A percentile compares a stretch with the other conserved stretches of the same genome.
phyloP scores from a whole-genome alignment of 2,888 invertebrate species.

The Exephanes ischioxanthus region DNA sequence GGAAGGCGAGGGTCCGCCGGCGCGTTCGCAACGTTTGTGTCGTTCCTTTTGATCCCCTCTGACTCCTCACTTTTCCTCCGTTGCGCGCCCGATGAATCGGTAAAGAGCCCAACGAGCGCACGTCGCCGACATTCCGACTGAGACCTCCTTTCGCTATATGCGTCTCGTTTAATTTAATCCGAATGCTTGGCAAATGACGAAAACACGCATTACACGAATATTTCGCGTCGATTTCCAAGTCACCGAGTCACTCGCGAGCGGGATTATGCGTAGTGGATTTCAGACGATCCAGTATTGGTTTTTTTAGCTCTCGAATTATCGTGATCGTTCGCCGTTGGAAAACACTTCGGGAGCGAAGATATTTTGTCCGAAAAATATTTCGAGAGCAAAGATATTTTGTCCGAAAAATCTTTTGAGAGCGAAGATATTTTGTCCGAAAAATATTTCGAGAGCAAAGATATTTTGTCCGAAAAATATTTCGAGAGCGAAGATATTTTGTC shows the following conservation, averaged over 20 bases:
- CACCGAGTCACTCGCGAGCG: not conserved
- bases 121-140: conserved; percentile 74
- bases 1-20: conserved; percentile 78
- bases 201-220: not conserved
- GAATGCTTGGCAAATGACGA: not conserved
- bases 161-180: conserved; percentile 18
- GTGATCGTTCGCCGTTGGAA: not conserved
- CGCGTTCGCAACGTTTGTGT: conserved; percentile 64
- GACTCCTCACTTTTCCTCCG: conserved; percentile 19
- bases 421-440: no score
- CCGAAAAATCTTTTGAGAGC: no score
- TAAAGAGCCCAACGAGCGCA: conserved; percentile 39
- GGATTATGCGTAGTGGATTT: not conserved
- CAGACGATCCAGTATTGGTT: not conserved
- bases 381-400: no score
- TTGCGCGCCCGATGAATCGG: conserved; percentile 51
- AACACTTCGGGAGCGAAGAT: not conserved
- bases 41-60: conserved; percentile 78
- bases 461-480: no score
- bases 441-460: no score
- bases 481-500: no score
- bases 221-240: not conserved
- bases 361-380: not conserved
- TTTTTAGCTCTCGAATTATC: not conserved
- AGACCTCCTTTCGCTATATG: conserved; percentile 59